Percentiles rank a stretch among this genome's conserved stretches.
phyloP scores from a whole-genome alignment of 2,113 vertebrate species.

The Melanerpes aurifrons region DNA sequence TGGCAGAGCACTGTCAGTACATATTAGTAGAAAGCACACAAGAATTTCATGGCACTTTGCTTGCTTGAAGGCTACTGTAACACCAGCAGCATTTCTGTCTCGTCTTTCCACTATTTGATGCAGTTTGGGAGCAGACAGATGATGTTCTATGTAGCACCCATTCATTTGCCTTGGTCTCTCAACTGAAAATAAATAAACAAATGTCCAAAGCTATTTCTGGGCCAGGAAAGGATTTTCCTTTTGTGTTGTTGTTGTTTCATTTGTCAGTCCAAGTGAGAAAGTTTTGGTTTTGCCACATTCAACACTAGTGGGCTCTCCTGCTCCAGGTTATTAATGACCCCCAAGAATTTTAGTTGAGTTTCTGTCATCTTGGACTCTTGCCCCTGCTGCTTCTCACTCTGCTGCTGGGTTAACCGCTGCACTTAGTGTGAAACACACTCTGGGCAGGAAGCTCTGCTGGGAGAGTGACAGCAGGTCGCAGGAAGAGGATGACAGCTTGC shows the following conservation, averaged over 20 bases:
- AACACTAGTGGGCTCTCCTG: not conserved
- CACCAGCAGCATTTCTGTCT: not conserved
- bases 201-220: not conserved
- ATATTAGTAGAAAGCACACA: not conserved
- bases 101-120: not conserved
- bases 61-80: not conserved
- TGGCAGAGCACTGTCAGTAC: not conserved
- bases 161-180: not conserved
- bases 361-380: not conserved
- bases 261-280: not conserved
- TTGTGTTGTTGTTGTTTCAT: not conserved
- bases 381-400: not conserved
- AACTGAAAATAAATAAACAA: not conserved
- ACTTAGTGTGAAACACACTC: not conserved
- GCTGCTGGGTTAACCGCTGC: not conserved
- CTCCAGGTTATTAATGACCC: not conserved
- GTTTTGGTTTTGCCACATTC: not conserved
- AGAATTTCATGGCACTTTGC: not conserved
- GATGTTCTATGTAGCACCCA: not conserved
- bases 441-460: not conserved
- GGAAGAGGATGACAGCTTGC: not conserved
- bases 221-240: not conserved
- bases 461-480: not conserved
- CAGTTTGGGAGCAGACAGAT: not conserved
- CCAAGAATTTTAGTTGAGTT: not conserved